These are phyloP conservation scores for Odocoileus hemionus DNA, from an alignment of 2,113 vertebrate species.

Conservation along the genomic window DNA sequence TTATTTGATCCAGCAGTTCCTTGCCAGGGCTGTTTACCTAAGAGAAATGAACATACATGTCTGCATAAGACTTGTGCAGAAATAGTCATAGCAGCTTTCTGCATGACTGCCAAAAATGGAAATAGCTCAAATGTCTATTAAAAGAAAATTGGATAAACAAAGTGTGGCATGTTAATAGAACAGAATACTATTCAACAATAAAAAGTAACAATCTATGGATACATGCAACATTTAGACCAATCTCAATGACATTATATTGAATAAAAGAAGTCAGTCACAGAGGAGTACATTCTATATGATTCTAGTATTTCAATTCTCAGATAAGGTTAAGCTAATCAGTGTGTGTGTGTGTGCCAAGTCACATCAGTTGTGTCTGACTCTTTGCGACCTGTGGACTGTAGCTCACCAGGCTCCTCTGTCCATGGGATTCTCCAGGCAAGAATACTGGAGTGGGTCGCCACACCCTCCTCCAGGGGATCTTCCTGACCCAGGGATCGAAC, in stretches of 20 bases:
- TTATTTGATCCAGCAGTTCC: neutral
- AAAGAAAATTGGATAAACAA: neutral
- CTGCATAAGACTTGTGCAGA: neutral
- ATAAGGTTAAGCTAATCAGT: neutral
- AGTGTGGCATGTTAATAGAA: neutral
- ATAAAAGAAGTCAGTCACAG: neutral
- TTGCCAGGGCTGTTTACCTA: neutral
- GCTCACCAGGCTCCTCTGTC: neutral
- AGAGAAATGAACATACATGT: neutral
- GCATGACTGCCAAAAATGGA: neutral
- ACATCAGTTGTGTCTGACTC: neutral
- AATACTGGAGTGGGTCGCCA: neutral
- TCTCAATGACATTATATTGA: neutral
- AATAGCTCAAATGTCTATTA: neutral
- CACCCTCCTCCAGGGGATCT: neutral
- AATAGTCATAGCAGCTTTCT: neutral
- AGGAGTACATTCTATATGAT: neutral
- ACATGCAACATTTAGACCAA: neutral
- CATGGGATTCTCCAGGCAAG: neutral
- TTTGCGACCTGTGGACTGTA: neutral
- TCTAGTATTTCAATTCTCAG: neutral
- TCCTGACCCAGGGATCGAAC: neutral
- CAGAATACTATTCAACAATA: neutral
- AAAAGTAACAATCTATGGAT: neutral
- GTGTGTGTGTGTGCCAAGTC: neutral